Conservation (phyloP, 1,140 invertebrate genomes). For the Portunus trituberculatus region DNA sequence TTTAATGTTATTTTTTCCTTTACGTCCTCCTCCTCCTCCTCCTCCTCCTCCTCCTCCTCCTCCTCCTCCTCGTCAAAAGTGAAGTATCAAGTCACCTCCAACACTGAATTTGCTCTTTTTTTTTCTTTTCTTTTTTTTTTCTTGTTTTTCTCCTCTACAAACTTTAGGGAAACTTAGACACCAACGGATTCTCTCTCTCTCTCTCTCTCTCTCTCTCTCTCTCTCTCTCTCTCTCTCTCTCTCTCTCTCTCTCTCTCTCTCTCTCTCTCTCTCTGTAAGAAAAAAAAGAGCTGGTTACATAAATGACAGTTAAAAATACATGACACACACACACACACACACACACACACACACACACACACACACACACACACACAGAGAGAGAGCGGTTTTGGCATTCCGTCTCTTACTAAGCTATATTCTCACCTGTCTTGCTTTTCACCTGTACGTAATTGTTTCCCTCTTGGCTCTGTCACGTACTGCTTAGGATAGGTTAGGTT, state of each 20-base stretch:
- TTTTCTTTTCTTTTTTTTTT: not conserved
- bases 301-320: not conserved
- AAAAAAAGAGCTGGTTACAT: not conserved
- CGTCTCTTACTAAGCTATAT: too few species aligned
- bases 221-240: constrained; percentile 13
- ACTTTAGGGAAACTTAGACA: too few species aligned
- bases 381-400: too few species aligned
- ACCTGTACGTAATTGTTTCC: too few species aligned
- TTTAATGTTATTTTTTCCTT: not conserved
- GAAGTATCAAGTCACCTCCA: not conserved
- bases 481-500: too few species aligned
- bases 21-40: not conserved
- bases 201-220: not conserved
- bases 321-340: constrained; percentile 17
- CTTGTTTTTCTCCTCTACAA: not conserved
- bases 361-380: not conserved
- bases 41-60: not conserved
- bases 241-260: not conserved
- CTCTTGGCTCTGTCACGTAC: too few species aligned
- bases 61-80: not conserved
- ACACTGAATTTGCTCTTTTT: not conserved
- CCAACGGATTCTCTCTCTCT: not conserved
- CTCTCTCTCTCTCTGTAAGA: not conserved
- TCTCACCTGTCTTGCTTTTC: too few species aligned
- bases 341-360: constrained; percentile 29